Conservation (phyloP, 2,888 invertebrate genomes). For the Callimorpha dominula region DNA sequence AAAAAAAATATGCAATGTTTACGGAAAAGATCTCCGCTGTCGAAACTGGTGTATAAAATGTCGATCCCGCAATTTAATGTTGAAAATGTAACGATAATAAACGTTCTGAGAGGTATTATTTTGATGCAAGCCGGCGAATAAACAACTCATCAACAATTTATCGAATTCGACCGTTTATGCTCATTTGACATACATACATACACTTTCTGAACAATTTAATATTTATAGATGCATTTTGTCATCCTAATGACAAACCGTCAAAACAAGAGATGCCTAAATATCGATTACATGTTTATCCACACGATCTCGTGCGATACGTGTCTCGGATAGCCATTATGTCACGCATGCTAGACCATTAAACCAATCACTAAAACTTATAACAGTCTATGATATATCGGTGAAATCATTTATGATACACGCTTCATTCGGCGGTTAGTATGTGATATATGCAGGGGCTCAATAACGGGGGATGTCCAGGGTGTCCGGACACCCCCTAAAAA, state of each 20-base stretch:
- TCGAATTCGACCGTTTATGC: neutral
- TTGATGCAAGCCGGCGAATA: neutral
- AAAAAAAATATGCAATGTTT: no score
- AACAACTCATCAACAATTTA: neutral
- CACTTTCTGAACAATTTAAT: neutral
- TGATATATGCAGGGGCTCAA: neutral
- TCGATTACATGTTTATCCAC: neutral
- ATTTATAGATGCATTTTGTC: neutral
- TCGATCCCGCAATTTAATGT: no score
- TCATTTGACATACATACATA: neutral
- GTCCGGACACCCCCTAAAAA: no score
- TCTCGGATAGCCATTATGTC: constrained; percentile 9
- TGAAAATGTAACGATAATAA: no score
- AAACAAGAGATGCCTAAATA: neutral
- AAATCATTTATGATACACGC: neutral
- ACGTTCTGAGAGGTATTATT: neutral
- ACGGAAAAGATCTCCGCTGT: no score
- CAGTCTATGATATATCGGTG: neutral
- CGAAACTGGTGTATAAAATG: no score
- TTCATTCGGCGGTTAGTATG: neutral
- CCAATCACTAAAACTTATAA: constrained; percentile 6
- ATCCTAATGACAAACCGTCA: neutral
- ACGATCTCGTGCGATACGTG: constrained; percentile 9
- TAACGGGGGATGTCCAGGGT: no score
- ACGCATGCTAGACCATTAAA: neutral